phyloP scores from a whole-genome alignment of 2,113 vertebrate genomes.

The Rhea pennata region DNA sequence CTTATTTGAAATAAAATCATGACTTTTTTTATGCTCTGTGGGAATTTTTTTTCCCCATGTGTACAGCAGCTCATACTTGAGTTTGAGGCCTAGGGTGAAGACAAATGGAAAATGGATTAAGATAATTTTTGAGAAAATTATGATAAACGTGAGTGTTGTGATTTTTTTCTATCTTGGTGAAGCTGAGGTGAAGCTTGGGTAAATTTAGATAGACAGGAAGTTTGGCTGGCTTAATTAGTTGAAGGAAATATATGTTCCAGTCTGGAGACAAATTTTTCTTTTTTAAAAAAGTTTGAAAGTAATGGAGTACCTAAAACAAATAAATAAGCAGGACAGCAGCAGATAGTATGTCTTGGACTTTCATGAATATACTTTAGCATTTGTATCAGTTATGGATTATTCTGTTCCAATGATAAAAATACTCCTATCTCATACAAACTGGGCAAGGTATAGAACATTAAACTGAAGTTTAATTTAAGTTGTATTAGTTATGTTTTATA shows the following conservation, averaged over 20 bases:
- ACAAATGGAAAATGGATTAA: not conserved
- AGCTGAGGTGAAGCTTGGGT: not conserved
- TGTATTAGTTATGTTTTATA: not conserved
- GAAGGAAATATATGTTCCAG: rapidly evolving
- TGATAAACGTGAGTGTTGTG: not conserved
- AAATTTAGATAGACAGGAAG: not conserved
- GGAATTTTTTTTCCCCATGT: not conserved
- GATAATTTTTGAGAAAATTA: not conserved
- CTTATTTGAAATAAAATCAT: not conserved
- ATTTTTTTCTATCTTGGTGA: not conserved
- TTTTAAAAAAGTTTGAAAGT: not conserved
- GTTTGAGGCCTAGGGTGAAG: not conserved
- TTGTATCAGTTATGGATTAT: not conserved
- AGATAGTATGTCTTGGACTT: not conserved
- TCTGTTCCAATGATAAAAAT: not conserved
- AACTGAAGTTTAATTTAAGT: not conserved
- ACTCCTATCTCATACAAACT: not conserved
- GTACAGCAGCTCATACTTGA: not conserved
- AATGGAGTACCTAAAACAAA: not conserved
- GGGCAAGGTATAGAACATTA: not conserved
- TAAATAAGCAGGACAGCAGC: not conserved
- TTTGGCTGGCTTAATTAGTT: not conserved
- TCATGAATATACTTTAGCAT: not conserved
- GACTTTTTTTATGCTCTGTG: not conserved
- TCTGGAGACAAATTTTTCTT: not conserved